Percentiles rank a stretch among this genome's conserved stretches.
Evolutionary conservation across 2,113 vertebrate species (phyloP).

Genomic region (Pelusios castaneus): DNA sequence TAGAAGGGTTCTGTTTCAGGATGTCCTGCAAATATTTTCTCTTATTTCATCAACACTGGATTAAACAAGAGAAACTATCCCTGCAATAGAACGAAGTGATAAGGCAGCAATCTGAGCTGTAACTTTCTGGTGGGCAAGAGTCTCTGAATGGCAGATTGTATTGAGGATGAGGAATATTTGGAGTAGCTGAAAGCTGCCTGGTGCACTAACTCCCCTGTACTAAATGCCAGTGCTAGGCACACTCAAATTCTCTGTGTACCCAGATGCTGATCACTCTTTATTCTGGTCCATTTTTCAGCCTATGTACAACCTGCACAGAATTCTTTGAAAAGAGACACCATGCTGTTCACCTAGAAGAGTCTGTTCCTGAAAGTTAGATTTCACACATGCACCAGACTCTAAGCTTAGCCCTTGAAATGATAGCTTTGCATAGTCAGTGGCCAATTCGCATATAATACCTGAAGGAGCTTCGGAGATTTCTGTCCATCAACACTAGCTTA

Average conservation of each 20-base stretch:
- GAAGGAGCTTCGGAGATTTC: background rate
- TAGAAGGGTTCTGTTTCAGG: background rate
- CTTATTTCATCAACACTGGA: too few species aligned
- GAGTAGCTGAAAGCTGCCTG: background rate
- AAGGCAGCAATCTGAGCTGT: constrained; percentile 28
- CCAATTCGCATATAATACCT: background rate
- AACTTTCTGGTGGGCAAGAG: constrained; percentile 59
- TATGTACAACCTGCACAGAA: background rate
- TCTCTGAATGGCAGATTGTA: too few species aligned
- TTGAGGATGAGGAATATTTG: background rate
- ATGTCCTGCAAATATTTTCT: too few species aligned
- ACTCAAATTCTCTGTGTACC: too few species aligned
- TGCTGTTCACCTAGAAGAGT: background rate
- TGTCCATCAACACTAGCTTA: background rate
- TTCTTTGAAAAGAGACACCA: background rate
- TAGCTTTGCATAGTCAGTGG: background rate
- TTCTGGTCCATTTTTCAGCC: background rate
- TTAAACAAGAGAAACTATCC: too few species aligned
- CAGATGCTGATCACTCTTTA: background rate
- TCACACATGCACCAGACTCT: background rate
- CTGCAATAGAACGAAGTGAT: constrained; percentile 12
- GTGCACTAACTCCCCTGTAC: background rate
- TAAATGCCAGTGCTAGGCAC: background rate
- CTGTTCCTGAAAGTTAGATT: background rate
- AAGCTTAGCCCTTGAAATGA: constrained; percentile 14